These are phyloP conservation scores for Xenopus borealis DNA, from an alignment of 2,113 vertebrate species.

Conservation along the genomic window DNA sequence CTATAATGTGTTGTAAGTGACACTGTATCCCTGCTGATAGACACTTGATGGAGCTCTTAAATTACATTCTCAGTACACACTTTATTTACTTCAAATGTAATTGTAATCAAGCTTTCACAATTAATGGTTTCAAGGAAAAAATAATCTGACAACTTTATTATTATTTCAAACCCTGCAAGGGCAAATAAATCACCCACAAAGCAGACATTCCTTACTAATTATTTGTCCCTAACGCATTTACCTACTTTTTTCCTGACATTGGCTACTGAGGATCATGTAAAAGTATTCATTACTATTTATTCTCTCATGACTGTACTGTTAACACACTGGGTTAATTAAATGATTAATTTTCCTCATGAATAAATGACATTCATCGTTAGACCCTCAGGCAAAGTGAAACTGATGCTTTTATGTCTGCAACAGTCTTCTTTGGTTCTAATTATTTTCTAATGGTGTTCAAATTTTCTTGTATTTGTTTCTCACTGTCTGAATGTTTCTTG, in stretches of 20 bases:
- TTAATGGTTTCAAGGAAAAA: constrained; percentile 24
- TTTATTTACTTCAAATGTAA: constrained; percentile 10
- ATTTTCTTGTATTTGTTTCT: neutral
- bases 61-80: constrained; percentile 24
- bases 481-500: neutral
- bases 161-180: constrained; percentile 3
- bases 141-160: constrained; percentile 1
- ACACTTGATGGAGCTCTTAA: constrained; percentile 12
- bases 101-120: neutral
- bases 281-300: constrained; percentile 7
- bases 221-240: neutral
- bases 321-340: constrained; percentile 25
- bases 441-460: constrained; percentile 7
- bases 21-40: constrained; percentile 18
- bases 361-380: constrained; percentile 19
- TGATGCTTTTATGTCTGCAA: constrained; percentile 3
- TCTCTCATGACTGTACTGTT: constrained; percentile 16
- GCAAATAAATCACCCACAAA: neutral
- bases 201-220: constrained; percentile 17
- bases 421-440: constrained; percentile 7
- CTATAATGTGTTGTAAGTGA: neutral
- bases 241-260: constrained; percentile 8
- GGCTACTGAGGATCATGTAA: constrained; percentile 7
- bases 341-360: constrained; percentile 25
- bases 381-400: constrained; percentile 21